A percentile compares a stretch with the other conserved stretches of the same genome.
phyloP scores from a whole-genome alignment of 2,888 invertebrate species.

The Agrotis exclamationis region DNA sequence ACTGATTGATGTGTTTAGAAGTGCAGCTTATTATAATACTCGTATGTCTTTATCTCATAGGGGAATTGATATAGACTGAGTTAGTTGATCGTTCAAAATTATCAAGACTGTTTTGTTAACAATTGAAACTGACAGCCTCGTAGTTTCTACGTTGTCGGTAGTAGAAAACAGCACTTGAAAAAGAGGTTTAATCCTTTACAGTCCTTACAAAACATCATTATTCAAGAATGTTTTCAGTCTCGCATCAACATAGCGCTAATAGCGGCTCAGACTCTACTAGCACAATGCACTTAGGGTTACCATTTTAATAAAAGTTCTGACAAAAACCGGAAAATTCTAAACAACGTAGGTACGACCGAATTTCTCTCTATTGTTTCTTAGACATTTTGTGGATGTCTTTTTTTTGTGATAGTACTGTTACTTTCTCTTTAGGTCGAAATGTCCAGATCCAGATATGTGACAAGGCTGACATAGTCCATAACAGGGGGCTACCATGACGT shows the following conservation, averaged over 20 bases:
- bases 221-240: conserved; percentile 3
- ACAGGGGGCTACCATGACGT: too few relatives aligned
- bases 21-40: too few relatives aligned
- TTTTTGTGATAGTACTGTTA: too few relatives aligned
- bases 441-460: too few relatives aligned
- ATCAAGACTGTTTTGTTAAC: not conserved
- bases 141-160: not conserved
- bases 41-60: too few relatives aligned
- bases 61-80: not conserved
- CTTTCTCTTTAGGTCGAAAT: too few relatives aligned
- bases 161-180: not conserved
- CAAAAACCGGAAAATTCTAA: too few relatives aligned
- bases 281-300: conserved; percentile 13
- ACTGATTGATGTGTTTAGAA: too few relatives aligned
- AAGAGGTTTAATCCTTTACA: not conserved
- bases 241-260: conserved; percentile 15
- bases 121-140: not conserved
- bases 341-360: too few relatives aligned
- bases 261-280: not conserved
- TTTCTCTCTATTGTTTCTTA: too few relatives aligned
- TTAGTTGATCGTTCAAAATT: not conserved
- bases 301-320: not conserved
- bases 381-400: too few relatives aligned
- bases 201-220: not conserved
- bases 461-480: too few relatives aligned